Percentiles rank a stretch among this genome's conserved stretches.
These are phyloP conservation scores for Acrocephalus arundinaceus DNA, from an alignment of 2,113 vertebrate genomes.

Conservation along the genomic window DNA sequence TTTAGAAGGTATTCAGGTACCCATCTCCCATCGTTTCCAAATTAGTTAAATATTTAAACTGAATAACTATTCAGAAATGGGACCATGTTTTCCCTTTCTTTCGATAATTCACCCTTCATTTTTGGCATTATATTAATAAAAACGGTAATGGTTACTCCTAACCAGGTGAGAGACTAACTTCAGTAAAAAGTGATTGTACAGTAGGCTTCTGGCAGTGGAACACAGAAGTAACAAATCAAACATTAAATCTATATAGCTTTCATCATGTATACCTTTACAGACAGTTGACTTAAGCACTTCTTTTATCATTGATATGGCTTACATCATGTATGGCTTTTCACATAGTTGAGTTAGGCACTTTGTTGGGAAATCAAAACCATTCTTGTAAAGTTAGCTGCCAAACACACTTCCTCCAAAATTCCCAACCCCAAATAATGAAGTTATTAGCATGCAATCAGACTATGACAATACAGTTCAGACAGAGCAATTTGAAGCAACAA, in stretches of 20 bases:
- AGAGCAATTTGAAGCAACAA: neutral
- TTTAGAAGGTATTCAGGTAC: constrained; percentile 50
- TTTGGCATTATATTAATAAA: neutral
- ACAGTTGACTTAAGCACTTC: neutral
- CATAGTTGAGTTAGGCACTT: neutral
- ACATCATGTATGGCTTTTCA: neutral
- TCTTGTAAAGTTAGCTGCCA: constrained; percentile 1
- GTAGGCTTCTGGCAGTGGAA: neutral
- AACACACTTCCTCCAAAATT: neutral
- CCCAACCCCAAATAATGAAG: neutral
- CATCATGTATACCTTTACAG: neutral
- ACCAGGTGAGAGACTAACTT: neutral
- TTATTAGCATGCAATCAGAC: neutral
- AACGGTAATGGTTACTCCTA: neutral
- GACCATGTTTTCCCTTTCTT: neutral
- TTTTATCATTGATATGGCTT: neutral
- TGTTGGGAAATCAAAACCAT: neutral
- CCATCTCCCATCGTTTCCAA: constrained; percentile 14
- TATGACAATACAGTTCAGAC: neutral
- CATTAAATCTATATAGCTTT: neutral
- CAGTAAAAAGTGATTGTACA: neutral
- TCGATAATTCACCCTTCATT: neutral
- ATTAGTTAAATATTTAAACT: constrained; percentile 27
- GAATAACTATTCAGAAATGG: neutral
- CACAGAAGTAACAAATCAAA: neutral